Evolutionary conservation across 2,797 vertebrate genomes (phyloP), one percentile per base, ranked within the genome.

Genomic region (Lacerta bilineata): DNA sequence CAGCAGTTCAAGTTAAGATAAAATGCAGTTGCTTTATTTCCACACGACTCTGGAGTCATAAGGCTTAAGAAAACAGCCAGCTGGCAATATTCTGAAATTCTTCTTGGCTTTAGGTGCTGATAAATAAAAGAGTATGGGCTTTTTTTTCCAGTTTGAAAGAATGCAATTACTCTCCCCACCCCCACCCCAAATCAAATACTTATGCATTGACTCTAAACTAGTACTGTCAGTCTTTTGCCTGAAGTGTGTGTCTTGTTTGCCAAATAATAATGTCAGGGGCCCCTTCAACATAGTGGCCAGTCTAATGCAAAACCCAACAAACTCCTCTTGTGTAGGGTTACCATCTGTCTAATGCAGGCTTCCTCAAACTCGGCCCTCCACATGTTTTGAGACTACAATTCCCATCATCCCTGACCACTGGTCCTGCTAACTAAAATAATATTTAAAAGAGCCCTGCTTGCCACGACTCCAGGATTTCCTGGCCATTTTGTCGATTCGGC

Each of bases 291-390:
- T 29, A 33, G 39, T 41, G 84, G 76, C 41, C 36, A 8, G 36
- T 25, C 8, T n/a, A 83, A 89, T 41, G 93, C 93, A 95, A 87
- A 76, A 87, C 86, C 83, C 91, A 92, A 91, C 90, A 89, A 92
- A 80, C 84, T 4, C 0, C 69, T 69, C 7, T 10, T 89, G 20
- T 7, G 15, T 46, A 33, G n/a, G 25, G n/a, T 66, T 11, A 59
- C 59, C 41, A 13, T 71, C 5, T 59, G 10, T 43, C 41, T 18
- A 50, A 36, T 6, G 33, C 33, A 33, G 33, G 33, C 33, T 33
- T 33, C 33, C 33, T 33, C 33, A 33, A 33, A 33, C 33, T 33
- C 33, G 33, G 33, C 33, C 33, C 33, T 33, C 33, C 33, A 33
- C 33, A 33, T 33, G 33, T 33, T 33, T 33, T 33, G 33, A 33